These are phyloP conservation scores for Dioctria rufipes DNA, from an alignment of 2,888 invertebrate species.

Conservation along the genomic window DNA sequence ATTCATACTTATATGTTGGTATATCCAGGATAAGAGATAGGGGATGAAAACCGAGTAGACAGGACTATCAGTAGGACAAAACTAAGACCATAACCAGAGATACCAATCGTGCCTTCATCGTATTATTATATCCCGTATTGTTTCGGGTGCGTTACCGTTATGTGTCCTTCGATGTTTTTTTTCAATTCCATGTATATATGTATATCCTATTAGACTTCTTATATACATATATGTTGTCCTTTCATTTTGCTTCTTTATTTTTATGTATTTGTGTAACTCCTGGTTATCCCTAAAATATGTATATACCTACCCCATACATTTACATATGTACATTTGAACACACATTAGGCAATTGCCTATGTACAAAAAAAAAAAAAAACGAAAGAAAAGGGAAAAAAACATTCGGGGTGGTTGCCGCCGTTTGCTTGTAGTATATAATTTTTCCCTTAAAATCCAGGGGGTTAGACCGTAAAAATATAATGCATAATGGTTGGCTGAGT, in stretches of 20 bases:
- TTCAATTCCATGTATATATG: not conserved
- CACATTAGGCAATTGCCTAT: constrained; percentile 45
- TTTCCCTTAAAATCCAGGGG: constrained; percentile 55
- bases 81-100: too few relatives aligned
- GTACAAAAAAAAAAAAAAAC: constrained; percentile 13
- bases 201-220: not conserved
- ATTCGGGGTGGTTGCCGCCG: not conserved
- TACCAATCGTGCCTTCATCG: too few relatives aligned
- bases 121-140: too few relatives aligned
- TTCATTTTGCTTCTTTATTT: not conserved
- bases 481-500: constrained; percentile 62
- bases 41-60: too few relatives aligned
- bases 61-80: too few relatives aligned
- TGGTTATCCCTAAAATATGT: not conserved
- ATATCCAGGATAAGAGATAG: too few relatives aligned
- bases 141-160: too few relatives aligned
- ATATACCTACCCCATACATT: not conserved
- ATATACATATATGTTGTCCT: not conserved
- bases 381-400: constrained; percentile 3
- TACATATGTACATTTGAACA: constrained; percentile 1
- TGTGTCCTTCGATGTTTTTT: too few relatives aligned
- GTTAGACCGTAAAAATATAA: constrained; percentile 62
- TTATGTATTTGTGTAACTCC: not conserved
- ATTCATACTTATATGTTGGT: too few relatives aligned
- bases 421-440: constrained; percentile 23